Base-by-base conservation (phyloP, 2,888 invertebrate genomes). In the Tupiocoris notatus region DNA sequence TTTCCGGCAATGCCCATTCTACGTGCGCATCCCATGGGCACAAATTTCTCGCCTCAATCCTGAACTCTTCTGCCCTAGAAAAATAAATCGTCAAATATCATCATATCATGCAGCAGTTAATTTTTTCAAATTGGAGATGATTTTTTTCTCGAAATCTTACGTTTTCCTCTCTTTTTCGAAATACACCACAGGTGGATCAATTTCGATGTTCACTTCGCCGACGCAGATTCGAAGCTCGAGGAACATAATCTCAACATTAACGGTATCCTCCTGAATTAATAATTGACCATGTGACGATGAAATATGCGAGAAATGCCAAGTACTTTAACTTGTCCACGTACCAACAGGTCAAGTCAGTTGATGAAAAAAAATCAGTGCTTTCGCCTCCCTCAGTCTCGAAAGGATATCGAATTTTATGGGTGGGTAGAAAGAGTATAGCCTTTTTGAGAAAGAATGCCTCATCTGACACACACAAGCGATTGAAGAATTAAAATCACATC, bases 181-280 rank as follows among this genome's bases (percentile, higher is more conserved):
- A 16, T 17, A 6, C 9, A 75, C 57, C 12, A 59, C 6, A 0
- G 75, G 65, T 59, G 75, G 75, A 2, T 57, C 24, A 63, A 75
- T 57, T 18, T 18, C 65, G 20, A 75, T 22, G n/a, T 75, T 18
- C 2, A 75, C 0, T 9, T 65, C 57, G 12, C 20, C 22, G 0
- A 75, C 65, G 16, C 22, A 57, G 0, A 75, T 1, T 22, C 65
- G 64, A 23, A 75, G 56, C n/a, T 75, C 75, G 22, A 75, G 25
- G 18, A 22, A 65, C 75, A 65, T 65, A 24, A 58, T 24, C 20
- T 56, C 56, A n/a, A 57, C 20, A 61, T n/a, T 18, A 1, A 67
- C 67, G 9, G 2, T 57, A 12, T 65, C 23, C 56, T 56, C 67
- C 67, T 67, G 22, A 12, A 20, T 39, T 39, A 39, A n/a, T n/a